phyloP scores from a whole-genome alignment of 1,140 invertebrate genomes.

The Drosophila insularis region DNA sequence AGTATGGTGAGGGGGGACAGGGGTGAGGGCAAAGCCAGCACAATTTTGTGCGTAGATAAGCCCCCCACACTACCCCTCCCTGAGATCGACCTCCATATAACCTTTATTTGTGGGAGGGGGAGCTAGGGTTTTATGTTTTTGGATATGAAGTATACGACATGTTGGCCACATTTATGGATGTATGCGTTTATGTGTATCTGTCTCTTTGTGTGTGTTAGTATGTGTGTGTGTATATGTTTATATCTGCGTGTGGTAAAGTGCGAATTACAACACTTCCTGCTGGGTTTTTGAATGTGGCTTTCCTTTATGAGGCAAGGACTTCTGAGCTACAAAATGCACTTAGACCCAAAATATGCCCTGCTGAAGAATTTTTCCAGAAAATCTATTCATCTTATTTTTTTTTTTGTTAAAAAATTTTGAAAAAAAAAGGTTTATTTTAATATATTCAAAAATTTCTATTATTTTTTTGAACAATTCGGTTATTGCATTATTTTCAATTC shows the following conservation, averaged over 20 bases:
- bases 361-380: not conserved
- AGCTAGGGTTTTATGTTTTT: conserved; percentile 34
- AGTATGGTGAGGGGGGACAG: not conserved
- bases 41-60: conserved; percentile 51
- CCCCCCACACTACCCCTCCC: not conserved
- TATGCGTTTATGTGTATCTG: conserved; percentile 19
- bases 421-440: too few species aligned
- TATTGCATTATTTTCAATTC: too few species aligned
- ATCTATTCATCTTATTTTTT: not conserved
- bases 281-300: conserved; percentile 37
- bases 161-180: conserved; percentile 41
- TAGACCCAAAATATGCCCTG: not conserved
- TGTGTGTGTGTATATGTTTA: conserved; percentile 22
- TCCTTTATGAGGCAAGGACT: conserved; percentile 29
- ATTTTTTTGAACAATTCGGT: too few species aligned
- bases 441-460: too few species aligned
- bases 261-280: conserved; percentile 73
- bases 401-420: too few species aligned
- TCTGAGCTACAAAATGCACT: conserved; percentile 1
- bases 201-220: conserved; percentile 2
- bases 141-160: conserved; percentile 63
- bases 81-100: not conserved
- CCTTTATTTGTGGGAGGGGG: not conserved
- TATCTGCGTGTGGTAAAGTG: conserved; percentile 52
- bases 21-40: conserved; percentile 6